These are phyloP conservation scores for Phainopepla nitens DNA, from an alignment of 2,113 vertebrate species.

Conservation along the genomic window DNA sequence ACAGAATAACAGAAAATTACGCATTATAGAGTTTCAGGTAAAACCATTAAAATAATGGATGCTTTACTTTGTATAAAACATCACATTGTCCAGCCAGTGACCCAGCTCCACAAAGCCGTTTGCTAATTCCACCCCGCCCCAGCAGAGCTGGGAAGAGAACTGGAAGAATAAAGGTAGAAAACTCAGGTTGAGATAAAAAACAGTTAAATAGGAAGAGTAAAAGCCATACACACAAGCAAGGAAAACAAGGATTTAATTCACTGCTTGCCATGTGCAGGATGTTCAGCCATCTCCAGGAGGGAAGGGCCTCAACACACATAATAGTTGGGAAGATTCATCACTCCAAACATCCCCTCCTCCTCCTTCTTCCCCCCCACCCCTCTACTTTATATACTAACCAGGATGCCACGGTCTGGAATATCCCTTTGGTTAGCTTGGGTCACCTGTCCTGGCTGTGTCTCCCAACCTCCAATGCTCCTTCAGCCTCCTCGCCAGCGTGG, in stretches of 20 bases:
- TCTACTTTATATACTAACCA: too few species aligned
- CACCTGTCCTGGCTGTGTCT: not conserved
- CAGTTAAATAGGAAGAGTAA: not conserved
- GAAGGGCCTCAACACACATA: too few species aligned
- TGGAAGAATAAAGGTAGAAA: not conserved
- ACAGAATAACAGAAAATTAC: not conserved
- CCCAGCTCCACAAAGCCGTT: not conserved
- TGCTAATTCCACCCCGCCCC: not conserved
- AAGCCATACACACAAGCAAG: not conserved
- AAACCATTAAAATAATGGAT: not conserved
- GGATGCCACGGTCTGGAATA: not conserved
- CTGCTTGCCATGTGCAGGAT: not conserved
- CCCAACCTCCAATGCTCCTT: not conserved
- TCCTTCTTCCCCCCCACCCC: not conserved
- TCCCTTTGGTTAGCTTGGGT: not conserved
- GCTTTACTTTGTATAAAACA: not conserved
- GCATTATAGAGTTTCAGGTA: not conserved
- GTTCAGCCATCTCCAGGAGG: not conserved
- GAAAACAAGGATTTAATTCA: not conserved
- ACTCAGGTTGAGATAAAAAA: not conserved
- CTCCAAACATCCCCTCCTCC: not conserved
- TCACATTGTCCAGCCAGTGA: not conserved
- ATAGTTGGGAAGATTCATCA: not conserved
- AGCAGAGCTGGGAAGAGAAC: not conserved
- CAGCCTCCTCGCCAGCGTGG: rapidly evolving